Evolutionary conservation across 1,140 invertebrate species (phyloP).

Genomic region (Rhysida immarginata): DNA sequence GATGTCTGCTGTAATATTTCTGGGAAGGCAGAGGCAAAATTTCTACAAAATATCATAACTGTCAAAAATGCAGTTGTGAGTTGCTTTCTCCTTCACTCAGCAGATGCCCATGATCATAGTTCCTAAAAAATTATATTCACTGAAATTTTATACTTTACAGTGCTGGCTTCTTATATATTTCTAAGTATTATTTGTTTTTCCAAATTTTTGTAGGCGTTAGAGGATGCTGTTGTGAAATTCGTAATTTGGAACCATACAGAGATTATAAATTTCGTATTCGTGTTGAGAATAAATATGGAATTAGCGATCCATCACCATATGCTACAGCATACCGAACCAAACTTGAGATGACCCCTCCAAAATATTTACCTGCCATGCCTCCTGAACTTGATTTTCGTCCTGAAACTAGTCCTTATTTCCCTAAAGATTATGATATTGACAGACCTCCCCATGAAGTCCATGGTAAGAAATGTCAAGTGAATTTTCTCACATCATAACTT

Average conservation of each 20-base stretch:
- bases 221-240: constrained; percentile 67
- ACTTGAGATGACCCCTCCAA: constrained; percentile 59
- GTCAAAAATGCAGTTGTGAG: too few species aligned
- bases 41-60: too few species aligned
- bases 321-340: constrained; percentile 62
- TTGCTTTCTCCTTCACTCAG: too few species aligned
- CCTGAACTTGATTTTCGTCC: constrained; percentile 58
- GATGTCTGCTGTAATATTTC: too few species aligned
- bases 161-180: too few species aligned
- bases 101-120: too few species aligned
- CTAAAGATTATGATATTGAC: constrained; percentile 76
- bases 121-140: too few species aligned
- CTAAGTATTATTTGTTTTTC: too few species aligned
- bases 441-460: constrained; percentile 65
- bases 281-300: constrained; percentile 91
- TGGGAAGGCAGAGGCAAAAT: too few species aligned
- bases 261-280: constrained; percentile 84
- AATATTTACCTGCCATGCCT: constrained; percentile 58
- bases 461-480: constrained; percentile 14
- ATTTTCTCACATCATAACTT: too few species aligned
- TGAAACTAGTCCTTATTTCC: constrained; percentile 74
- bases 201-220: constrained; percentile 52
- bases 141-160: too few species aligned
- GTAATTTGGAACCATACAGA: constrained; percentile 62
- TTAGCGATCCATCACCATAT: constrained; percentile 85